Conservation (phyloP, 2,888 invertebrate genomes). For the Cartodere bifasciata region DNA sequence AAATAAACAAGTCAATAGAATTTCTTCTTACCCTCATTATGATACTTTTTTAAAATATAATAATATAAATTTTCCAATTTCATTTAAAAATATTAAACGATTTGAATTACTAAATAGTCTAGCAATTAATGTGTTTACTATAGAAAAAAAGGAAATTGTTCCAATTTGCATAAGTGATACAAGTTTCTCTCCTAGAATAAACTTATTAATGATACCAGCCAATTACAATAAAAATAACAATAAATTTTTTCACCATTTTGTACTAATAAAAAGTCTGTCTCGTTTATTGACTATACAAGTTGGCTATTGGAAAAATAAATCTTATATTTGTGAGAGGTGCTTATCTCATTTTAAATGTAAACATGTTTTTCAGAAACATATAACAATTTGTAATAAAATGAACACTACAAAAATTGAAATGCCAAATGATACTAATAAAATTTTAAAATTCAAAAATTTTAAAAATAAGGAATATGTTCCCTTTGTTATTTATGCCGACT, state of each 20-base stretch:
- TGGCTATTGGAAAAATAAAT: not conserved
- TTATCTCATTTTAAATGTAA: not conserved
- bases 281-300: not conserved
- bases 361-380: too few species aligned
- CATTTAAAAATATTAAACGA: constrained; percentile 1
- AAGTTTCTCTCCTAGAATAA: not conserved
- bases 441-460: not conserved
- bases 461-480: not conserved
- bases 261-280: constrained; percentile 1
- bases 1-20: not conserved
- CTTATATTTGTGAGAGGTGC: not conserved
- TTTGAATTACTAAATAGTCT: not conserved
- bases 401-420: too few species aligned
- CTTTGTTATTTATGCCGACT: not conserved
- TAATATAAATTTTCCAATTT: not conserved
- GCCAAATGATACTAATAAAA: too few species aligned
- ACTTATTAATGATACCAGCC: not conserved
- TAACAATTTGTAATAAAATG: too few species aligned
- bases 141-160: not conserved
- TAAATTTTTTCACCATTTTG: not conserved
- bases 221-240: not conserved
- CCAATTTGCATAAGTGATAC: not conserved
- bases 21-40: not conserved
- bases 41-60: constrained; percentile 1
- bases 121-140: not conserved